phyloP scores from a whole-genome alignment of 2,797 vertebrate genomes.

The Bufotes viridis region DNA sequence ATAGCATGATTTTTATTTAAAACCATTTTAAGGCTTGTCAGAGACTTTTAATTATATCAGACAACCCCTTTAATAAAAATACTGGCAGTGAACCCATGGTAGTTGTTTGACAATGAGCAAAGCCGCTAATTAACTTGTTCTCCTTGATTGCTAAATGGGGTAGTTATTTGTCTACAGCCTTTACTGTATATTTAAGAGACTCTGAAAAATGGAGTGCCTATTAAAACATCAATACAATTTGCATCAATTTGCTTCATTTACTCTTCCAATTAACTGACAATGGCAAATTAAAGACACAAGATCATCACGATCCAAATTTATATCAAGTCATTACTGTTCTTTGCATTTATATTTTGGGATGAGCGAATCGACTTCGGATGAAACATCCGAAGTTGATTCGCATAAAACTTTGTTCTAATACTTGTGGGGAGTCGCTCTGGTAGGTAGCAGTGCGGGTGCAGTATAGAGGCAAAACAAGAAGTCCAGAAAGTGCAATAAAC shows the following conservation, averaged over 20 bases:
- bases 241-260: conserved; percentile 34
- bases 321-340: neutral
- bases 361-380: too few relatives aligned
- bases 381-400: too few relatives aligned
- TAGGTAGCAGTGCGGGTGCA: too few relatives aligned
- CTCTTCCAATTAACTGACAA: conserved; percentile 19
- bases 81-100: neutral
- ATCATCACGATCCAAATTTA: neutral
- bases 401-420: too few relatives aligned
- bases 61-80: neutral
- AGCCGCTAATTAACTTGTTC: neutral
- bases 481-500: too few relatives aligned
- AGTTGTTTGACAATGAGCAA: neutral
- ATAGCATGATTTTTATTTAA: too few relatives aligned
- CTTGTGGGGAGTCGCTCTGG: too few relatives aligned
- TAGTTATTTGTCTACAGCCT: neutral
- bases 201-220: conserved; percentile 2
- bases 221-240: conserved; percentile 43
- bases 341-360: neutral
- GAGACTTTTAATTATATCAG: too few relatives aligned
- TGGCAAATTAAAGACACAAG: neutral
- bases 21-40: too few relatives aligned
- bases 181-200: neutral
- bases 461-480: too few relatives aligned
- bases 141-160: conserved; percentile 14